Conservation (phyloP, 2,113 vertebrate genomes). For the Chiloscyllium plagiosum region DNA sequence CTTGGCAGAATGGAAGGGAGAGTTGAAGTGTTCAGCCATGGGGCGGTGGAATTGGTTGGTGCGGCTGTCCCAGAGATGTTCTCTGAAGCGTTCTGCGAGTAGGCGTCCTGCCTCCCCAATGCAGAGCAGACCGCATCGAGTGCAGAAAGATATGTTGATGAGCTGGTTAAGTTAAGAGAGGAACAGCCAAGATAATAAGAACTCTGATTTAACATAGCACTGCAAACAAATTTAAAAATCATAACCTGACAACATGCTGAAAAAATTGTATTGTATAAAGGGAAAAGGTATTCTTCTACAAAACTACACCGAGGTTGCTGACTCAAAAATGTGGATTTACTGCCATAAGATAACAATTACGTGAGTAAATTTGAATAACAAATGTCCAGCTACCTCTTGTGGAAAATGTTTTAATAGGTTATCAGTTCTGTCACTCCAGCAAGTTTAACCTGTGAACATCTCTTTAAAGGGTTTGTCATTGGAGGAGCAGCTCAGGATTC, state of each 20-base stretch:
- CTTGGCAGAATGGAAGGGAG: too few species aligned
- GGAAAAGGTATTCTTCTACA: background rate
- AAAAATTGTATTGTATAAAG: background rate
- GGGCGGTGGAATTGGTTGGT: too few species aligned
- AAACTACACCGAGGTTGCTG: background rate
- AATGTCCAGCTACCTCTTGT: background rate
- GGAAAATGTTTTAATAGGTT: slow-evolving; percentile 21
- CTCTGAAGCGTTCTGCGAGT: too few species aligned
- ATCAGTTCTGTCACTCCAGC: background rate
- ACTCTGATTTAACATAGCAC: background rate
- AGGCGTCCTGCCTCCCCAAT: too few species aligned
- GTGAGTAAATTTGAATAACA: background rate
- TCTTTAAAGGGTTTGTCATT: background rate
- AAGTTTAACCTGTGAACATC: background rate
- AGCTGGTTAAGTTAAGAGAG: background rate
- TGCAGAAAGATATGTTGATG: background rate
- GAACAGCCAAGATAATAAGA: background rate
- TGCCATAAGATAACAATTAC: background rate
- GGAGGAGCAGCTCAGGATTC: too few species aligned
- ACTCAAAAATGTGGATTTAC: background rate
- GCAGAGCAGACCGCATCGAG: too few species aligned
- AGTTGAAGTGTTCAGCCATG: too few species aligned
- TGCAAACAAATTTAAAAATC: too few species aligned
- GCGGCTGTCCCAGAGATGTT: too few species aligned
- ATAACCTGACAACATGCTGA: background rate